Percentiles rank a stretch among this genome's conserved stretches.
phyloP scores from a whole-genome alignment of 2,888 invertebrate genomes.

The Ischnus inquisitorius region DNA sequence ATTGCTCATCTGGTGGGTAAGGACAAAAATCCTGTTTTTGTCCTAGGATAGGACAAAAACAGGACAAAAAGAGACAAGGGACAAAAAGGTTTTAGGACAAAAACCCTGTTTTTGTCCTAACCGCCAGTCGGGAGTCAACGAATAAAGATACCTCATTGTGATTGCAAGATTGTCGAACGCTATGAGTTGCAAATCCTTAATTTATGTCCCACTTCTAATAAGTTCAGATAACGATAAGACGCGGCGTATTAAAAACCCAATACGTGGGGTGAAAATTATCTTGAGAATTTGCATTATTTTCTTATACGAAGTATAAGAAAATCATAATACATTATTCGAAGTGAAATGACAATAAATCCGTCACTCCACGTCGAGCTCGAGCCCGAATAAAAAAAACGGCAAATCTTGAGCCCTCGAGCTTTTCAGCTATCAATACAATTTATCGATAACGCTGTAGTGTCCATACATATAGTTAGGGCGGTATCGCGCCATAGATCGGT shows the following conservation, averaged over 20 bases:
- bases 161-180: background rate
- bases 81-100: too few species aligned
- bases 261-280: background rate
- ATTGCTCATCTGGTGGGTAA: too few species aligned
- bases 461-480: background rate
- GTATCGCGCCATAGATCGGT: constrained; percentile 49
- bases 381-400: background rate
- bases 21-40: too few species aligned
- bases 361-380: background rate
- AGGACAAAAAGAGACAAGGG: too few species aligned
- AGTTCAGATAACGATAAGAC: background rate
- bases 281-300: background rate
- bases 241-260: background rate
- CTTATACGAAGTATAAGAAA: background rate
- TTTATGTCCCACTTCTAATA: too few species aligned
- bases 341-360: background rate
- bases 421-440: constrained; percentile 9
- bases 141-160: too few species aligned
- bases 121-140: too few species aligned
- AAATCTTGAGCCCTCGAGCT: background rate
- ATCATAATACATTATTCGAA: background rate
- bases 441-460: constrained; percentile 2
- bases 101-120: too few species aligned
- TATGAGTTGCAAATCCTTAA: background rate
- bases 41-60: too few species aligned